Base-by-base conservation (phyloP, 2,888 invertebrate genomes). In the Sinohyriopsis cumingii region DNA sequence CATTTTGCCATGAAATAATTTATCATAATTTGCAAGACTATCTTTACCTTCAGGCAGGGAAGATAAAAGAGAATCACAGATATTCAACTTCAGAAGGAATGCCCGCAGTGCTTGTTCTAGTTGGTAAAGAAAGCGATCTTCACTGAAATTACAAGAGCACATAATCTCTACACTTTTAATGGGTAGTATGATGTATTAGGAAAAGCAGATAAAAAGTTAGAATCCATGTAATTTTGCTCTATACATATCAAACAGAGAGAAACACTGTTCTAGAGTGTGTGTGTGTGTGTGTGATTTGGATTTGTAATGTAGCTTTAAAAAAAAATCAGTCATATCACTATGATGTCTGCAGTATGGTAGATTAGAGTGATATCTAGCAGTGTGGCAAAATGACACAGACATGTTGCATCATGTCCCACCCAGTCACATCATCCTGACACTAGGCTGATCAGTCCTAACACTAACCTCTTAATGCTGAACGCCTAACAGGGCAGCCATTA, bases 81-180 rank as follows among this genome's bases (percentile, higher is more conserved):
- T 76, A 71, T 82, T 86, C 45, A 88, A 76, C 62, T 85, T 87
- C 55, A 88, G 71, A 5, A 88, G 71, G 61, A 88, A 86, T 12
- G 84, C 83, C 60, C 87, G 71, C 22, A 88, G 69, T 7, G 86
- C 82, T 65, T 85, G 82, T 68, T 88, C 87, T 55, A 86, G 67
- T 45, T 80, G 73, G 66, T 82, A 82, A 63, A 88, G 68, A 67
- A 81, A 84, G 54, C 75, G 75, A 63, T 82, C 81, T 63, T 82
- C 83, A 53, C 77, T 82, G 67, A 53, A 77, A 77, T 45, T 45
- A 45, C 45, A 45, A 15, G 15, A 45, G 12, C 15, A 25, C 20
- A 59, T 56, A 12, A 56, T 45, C 45, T 45, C 20, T 19, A 53
- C 9, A 45, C 33, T n/a, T 54, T 20, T 20, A 20, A 63, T 5